A percentile compares a stretch with the other conserved stretches of the same genome.
phyloP scores from a whole-genome alignment of 2,888 invertebrate species.

The Agrilus mali region DNA sequence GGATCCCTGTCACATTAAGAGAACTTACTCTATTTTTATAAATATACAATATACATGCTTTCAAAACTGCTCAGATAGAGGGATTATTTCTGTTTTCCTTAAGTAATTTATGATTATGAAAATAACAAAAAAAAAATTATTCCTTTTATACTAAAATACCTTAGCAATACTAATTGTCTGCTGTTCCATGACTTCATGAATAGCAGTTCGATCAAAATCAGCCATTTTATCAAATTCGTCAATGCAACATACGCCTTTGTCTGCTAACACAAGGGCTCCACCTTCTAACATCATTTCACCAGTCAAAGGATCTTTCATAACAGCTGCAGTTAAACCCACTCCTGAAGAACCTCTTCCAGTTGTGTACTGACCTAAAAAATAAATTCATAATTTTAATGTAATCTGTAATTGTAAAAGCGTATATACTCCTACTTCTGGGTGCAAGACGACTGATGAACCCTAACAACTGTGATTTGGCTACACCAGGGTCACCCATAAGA shows the following conservation, averaged over 20 bases:
- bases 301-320: constrained; percentile 93
- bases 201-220: constrained; percentile 85
- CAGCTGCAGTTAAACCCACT: constrained; percentile 97
- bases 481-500: constrained; percentile 99
- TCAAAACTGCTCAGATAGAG: too few species aligned
- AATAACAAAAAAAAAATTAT: not conserved
- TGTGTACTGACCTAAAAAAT: constrained; percentile 77
- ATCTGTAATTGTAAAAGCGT: not conserved
- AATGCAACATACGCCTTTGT: constrained; percentile 96
- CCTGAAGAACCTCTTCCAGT: constrained; percentile 95
- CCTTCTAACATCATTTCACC: constrained; percentile 97
- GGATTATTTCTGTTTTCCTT: too few species aligned
- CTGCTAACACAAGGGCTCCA: constrained; percentile 91
- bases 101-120: too few species aligned
- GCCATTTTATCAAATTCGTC: constrained; percentile 99
- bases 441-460: constrained; percentile 90
- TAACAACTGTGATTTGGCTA: constrained; percentile 95
- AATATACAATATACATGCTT: too few species aligned
- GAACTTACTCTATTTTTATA: too few species aligned
- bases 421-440: constrained; percentile 51
- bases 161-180: constrained; percentile 99
- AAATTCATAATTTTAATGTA: constrained; percentile 1
- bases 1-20: too few species aligned
- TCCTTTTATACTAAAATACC: constrained; percentile 32
- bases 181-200: constrained; percentile 98